A percentile compares a stretch with the other conserved stretches of the same genome.
Evolutionary conservation across 53 echinoderm and acorn worm species (phyloP).

Genomic region (Stichopus horrens): DNA sequence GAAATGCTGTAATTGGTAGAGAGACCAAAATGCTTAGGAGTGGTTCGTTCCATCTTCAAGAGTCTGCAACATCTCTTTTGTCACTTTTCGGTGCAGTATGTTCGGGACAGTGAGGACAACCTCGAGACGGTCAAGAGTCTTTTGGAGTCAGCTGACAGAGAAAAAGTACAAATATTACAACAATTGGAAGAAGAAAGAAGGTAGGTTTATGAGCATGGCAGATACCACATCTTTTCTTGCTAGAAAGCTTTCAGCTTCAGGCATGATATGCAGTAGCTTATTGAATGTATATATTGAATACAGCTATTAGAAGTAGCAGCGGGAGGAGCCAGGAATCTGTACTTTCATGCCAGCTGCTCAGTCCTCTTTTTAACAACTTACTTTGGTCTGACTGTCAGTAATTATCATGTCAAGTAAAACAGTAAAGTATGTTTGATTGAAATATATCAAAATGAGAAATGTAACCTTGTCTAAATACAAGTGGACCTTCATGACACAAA

Average conservation of each 20-base stretch:
- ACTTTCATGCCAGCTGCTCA: not conserved
- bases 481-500: no score
- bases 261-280: no score
- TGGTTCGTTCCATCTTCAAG: no score
- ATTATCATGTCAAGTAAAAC: no score
- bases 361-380: not conserved
- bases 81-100: conserved; percentile 61
- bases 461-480: no score
- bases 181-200: conserved; percentile 90
- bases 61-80: not conserved
- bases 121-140: conserved; percentile 80
- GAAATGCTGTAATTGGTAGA: no score
- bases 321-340: not conserved
- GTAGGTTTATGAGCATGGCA: conserved; percentile 44
- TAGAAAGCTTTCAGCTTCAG: no score
- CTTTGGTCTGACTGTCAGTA: not conserved
- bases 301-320: no score
- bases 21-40: no score
- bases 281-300: no score
- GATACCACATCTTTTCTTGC: not conserved
- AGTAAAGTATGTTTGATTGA: no score
- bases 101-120: conserved; percentile 82
- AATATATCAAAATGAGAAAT: no score
- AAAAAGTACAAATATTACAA: conserved; percentile 89
- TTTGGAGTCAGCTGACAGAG: conserved; percentile 88